Percentiles rank a stretch among this genome's conserved stretches.
phyloP scores from a whole-genome alignment of 2,797 vertebrate species.

The Borostomias antarcticus region DNA sequence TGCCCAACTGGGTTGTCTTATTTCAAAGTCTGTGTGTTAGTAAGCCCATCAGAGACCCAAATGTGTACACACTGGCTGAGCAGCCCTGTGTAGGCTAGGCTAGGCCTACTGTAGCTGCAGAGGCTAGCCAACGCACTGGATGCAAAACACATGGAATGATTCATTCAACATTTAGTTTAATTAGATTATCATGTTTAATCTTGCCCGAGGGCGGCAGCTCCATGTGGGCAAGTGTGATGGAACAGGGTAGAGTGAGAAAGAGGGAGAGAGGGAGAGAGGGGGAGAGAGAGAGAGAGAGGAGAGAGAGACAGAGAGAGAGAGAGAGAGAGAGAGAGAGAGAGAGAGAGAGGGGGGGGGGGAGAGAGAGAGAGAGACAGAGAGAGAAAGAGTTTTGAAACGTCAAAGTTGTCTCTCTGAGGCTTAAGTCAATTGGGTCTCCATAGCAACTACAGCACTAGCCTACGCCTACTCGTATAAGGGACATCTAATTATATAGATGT shows the following conservation, averaged over 20 bases:
- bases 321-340: constrained; percentile 12
- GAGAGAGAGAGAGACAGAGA: background rate
- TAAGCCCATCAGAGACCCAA: too few species aligned
- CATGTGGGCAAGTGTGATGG: background rate
- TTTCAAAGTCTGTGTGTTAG: too few species aligned
- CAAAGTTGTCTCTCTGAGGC: constrained; percentile 51
- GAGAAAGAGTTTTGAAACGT: constrained; percentile 20
- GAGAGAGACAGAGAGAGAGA: constrained; percentile 24
- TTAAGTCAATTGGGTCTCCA: constrained; percentile 73
- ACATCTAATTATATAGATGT: constrained; percentile 43
- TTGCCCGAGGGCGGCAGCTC: background rate
- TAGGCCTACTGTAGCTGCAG: background rate
- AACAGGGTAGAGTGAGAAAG: background rate
- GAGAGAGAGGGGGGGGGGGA: constrained; percentile 14
- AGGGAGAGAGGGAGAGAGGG: background rate
- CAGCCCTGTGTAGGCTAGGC: background rate
- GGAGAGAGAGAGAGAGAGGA: constrained; percentile 24
- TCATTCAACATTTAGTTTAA: background rate
- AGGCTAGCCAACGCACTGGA: background rate
- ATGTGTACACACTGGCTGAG: too few species aligned
- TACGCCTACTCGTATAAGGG: too few species aligned
- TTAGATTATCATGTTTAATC: background rate
- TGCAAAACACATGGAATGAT: background rate
- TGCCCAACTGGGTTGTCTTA: too few species aligned
- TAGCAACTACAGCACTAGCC: constrained; percentile 77